A percentile compares a stretch with the other conserved stretches of the same genome.
phyloP scores from a whole-genome alignment of 1,140 invertebrate genomes.

The Microplitis demolitor region DNA sequence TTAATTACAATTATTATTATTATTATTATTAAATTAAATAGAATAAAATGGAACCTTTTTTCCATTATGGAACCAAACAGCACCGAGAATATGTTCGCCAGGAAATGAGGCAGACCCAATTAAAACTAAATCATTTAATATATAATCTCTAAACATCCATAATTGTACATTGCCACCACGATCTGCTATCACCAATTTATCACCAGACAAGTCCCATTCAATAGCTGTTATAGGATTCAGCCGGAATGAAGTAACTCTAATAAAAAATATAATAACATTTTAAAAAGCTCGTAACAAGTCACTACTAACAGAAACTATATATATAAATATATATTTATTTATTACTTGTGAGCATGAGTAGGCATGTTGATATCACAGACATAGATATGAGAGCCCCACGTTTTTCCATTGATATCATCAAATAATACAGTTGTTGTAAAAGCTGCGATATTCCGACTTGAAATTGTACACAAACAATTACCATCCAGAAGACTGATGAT shows the following conservation, averaged over 20 bases:
- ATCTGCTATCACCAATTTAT: slow-evolving; percentile 77
- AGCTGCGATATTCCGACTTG: slow-evolving; percentile 78
- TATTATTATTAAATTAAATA: not conserved
- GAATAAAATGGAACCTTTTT: slow-evolving; percentile 65
- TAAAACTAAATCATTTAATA: slow-evolving; percentile 81
- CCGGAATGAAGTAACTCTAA: slow-evolving; percentile 64
- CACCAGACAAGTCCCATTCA: slow-evolving; percentile 84
- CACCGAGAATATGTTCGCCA: slow-evolving; percentile 81
- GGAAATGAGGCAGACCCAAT: slow-evolving; percentile 60
- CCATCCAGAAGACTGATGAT: slow-evolving; percentile 58
- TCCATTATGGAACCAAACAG: slow-evolving; percentile 84
- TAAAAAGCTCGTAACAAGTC: not conserved
- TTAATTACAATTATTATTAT: not conserved
- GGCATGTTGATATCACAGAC: slow-evolving; percentile 86
- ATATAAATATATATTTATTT: slow-evolving; percentile 16
- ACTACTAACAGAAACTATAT: not conserved
- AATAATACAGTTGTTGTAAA: slow-evolving; percentile 77
- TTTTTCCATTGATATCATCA: slow-evolving; percentile 68
- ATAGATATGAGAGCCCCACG: slow-evolving; percentile 80
- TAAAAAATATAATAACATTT: slow-evolving; percentile 27
- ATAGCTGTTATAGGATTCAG: slow-evolving; percentile 71
- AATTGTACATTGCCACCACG: slow-evolving; percentile 76
- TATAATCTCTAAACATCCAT: slow-evolving; percentile 77
- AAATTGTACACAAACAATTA: slow-evolving; percentile 71
- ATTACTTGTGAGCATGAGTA: slow-evolving; percentile 78